Percentiles rank a stretch among this genome's conserved stretches.
Conservation (phyloP, 1,140 invertebrate species). For the Drosophila lini region DNA sequence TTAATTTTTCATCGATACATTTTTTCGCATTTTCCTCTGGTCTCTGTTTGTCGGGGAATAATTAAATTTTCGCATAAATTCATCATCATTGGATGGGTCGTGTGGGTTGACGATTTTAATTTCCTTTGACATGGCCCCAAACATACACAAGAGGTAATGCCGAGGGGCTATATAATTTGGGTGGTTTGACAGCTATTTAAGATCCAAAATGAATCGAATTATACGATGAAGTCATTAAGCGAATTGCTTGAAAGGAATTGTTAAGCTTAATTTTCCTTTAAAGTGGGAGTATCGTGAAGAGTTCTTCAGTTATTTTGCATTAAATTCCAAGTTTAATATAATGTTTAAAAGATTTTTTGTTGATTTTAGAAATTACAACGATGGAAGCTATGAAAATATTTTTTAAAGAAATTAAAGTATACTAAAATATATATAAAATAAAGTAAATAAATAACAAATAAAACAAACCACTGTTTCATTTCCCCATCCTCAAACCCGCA, state of each 20-base stretch:
- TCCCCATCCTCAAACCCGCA: neutral
- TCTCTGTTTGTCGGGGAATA: constrained; percentile 73
- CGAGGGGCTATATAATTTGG: constrained; percentile 12
- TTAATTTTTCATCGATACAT: constrained; percentile 73
- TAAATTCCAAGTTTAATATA: too few relatives aligned
- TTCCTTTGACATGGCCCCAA: constrained; percentile 67
- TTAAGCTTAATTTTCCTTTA: neutral
- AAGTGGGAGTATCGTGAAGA: neutral
- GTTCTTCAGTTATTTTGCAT: too few relatives aligned
- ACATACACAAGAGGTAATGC: constrained; percentile 10
- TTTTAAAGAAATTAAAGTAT: neutral
- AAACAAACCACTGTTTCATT: neutral
- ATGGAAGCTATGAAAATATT: too few relatives aligned
- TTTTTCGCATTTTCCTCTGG: constrained; percentile 41
- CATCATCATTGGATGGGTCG: constrained; percentile 66
- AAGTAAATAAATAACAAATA: neutral
- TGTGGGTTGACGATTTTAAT: constrained; percentile 66
- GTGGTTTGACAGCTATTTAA: constrained; percentile 11
- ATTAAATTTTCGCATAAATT: constrained; percentile 82
- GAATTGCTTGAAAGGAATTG: neutral
- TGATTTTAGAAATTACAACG: neutral
- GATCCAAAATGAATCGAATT: constrained; percentile 10
- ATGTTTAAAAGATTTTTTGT: neutral
- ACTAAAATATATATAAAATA: neutral
- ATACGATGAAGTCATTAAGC: constrained; percentile 7